Base-by-base conservation (phyloP, 1,140 invertebrate species). In the Nylanderia fulva region DNA sequence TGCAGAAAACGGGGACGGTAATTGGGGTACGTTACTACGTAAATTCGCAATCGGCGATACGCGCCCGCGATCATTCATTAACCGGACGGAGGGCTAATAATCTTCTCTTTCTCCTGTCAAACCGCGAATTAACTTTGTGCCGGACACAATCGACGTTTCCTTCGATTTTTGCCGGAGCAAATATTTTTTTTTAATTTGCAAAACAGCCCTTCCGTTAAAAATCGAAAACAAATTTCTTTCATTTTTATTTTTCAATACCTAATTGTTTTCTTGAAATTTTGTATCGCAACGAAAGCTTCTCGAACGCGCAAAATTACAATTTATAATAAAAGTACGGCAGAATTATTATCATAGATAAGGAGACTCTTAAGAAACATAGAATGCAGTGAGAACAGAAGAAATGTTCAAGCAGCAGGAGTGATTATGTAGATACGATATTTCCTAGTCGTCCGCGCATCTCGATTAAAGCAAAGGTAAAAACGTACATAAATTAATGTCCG, bases 21-120 rank as follows among this genome's bases (percentile, higher is more conserved):
- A 80, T 85, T 80, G 60, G 63, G 61, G 54, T 85, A 61, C 63
- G 27, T 52, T 29, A 45, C 56, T n/a, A n/a, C 76, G 71, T 36
- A 83, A 83, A 68, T 84, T 83, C 80, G 58, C 84, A 72, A 61
- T 85, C 66, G 77, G 7, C 58, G 76, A 72, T 85, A 84, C 77
- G 84, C 68, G 84, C 33, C 21, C 84, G 77, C 56, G 66, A 75
- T 61, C 84, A 42, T 85, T 85, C 58, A 54, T 66, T 71, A 83
- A 54, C 60, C 75, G 63, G 76, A 68, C 63, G 74, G 36, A 54
- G 61, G 63, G 39, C 66, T 80, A 80, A 85, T 71, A 79, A 77
- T 80, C 75, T 63, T 18, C 56, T 63, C 36, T 68, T 33, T 68
- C 33, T 56, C 27, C 27, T 42, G 42, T n/a, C 82, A 77, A 45